phyloP scores from a whole-genome alignment of 2,797 vertebrate species.

The Rachycentron canadum region DNA sequence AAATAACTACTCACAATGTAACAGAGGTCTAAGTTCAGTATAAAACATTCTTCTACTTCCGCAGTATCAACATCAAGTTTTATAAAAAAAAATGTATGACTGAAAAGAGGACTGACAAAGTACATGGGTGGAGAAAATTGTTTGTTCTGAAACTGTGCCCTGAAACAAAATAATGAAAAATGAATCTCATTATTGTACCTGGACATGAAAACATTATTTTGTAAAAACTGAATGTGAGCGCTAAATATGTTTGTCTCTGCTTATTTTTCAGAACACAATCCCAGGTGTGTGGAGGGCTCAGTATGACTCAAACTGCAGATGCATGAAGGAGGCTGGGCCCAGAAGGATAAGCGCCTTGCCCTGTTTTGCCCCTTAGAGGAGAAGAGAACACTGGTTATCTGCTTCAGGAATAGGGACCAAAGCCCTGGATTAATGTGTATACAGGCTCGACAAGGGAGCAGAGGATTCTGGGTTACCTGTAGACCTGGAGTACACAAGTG shows the following conservation, averaged over 20 bases:
- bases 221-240: neutral
- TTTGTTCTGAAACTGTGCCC: neutral
- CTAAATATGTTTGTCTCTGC: slow-evolving; percentile 61
- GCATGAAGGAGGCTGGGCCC: slow-evolving; percentile 64
- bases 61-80: slow-evolving; percentile 70
- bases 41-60: slow-evolving; percentile 78
- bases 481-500: slow-evolving; percentile 82
- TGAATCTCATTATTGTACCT: fast-evolving
- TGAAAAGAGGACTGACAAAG: neutral
- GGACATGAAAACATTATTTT: slow-evolving; percentile 7
- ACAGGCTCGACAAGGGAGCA: slow-evolving; percentile 74
- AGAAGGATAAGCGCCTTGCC: slow-evolving; percentile 68
- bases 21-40: slow-evolving; percentile 73
- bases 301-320: slow-evolving; percentile 69
- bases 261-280: slow-evolving; percentile 70
- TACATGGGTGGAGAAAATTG: no score
- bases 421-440: slow-evolving; percentile 86
- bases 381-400: slow-evolving; percentile 67
- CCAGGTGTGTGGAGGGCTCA: slow-evolving; percentile 57
- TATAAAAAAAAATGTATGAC: slow-evolving; percentile 1
- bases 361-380: slow-evolving; percentile 57
- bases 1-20: slow-evolving; percentile 75
- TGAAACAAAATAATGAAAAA: neutral
- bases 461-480: slow-evolving; percentile 82
- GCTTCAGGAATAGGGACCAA: slow-evolving; percentile 66